Evolutionary conservation across 2,113 vertebrate genomes (phyloP), one percentile per base, ranked within the genome.

Genomic region (Craseonycteris thonglongyai): DNA sequence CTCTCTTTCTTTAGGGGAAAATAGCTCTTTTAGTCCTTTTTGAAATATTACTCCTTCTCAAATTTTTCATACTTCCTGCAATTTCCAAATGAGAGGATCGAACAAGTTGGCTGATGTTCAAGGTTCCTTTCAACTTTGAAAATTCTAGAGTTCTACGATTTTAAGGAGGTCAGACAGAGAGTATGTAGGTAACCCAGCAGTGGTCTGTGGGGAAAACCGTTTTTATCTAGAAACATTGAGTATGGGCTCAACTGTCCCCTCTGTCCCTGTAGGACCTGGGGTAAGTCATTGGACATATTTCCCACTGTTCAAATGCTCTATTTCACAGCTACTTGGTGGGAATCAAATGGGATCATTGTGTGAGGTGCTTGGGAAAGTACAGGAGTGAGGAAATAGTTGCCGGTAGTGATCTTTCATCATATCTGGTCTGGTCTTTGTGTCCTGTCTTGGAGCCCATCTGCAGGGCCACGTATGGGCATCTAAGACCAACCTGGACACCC

Each of bases 1-100:
- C 82, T 88, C 51, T 94, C 94, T 96, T 93, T 68, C 58, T 59
- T 82, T 63, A 89, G 42, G 69, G 81, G 93, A 95, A 95, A 93
- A 89, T 15, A 80, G 40, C 49, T 74, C 59, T 88, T 95, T 75
- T 8, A n/a, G 33, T 92, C 21, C 59, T 93, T 87, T 80, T 40
- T 7, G 10, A 91, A 86, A 90, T 42, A 80, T 65, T 54, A 74
- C 49, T 66, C 18, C 49, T 88, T 85, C 47, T 96, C 81, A 66
- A 90, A 88, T 49, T 40, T 51, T 95, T 93, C 65, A 92, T 75
- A 93, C 54, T 66, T 85, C 71, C 28, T 21, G 5, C 22, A 84
- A 65, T 93, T 95, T 92, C 71, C 75, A 90, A 76, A 61, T 22
- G 45, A 89, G 51, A 90, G 59, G 61, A 65, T 6, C 40, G 56